Percentiles rank a stretch among this genome's conserved stretches.
These are phyloP conservation scores for Semibalanus balanoides DNA, from an alignment of 1,140 invertebrate genomes.

Conservation along the genomic window DNA sequence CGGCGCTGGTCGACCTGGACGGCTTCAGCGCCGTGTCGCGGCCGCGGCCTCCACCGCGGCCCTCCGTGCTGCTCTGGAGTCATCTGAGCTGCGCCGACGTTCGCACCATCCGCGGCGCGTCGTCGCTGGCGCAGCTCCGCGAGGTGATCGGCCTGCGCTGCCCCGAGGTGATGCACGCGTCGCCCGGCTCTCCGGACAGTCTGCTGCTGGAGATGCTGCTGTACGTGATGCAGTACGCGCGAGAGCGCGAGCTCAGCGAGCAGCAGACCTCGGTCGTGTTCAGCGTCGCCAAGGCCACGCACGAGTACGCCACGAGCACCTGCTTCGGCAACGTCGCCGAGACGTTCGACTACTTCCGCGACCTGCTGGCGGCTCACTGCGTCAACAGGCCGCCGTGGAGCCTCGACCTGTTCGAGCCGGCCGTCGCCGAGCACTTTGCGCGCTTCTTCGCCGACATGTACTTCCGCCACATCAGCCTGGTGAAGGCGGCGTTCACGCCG, in stretches of 20 bases:
- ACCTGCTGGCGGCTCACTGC: background rate
- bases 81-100: background rate
- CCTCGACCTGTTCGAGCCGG: background rate
- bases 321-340: background rate
- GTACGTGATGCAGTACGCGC: background rate
- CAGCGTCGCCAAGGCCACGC: background rate
- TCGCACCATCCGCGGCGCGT: background rate
- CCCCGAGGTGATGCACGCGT: background rate
- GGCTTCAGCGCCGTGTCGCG: background rate
- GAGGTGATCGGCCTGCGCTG: background rate
- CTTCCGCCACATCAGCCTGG: background rate
- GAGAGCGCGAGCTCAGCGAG: background rate
- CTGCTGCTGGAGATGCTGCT: background rate
- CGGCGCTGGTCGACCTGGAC: background rate
- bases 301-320: background rate
- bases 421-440: background rate
- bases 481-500: background rate
- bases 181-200: too few relatives aligned
- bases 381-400: background rate
- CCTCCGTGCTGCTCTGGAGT: background rate
- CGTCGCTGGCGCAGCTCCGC: background rate
- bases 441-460: constrained; percentile 1
- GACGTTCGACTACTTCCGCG: background rate
- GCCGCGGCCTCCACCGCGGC: too few relatives aligned
- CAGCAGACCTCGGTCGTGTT: background rate